Evolutionary conservation across 2,113 vertebrate species (phyloP), one percentile per base, ranked within the genome.

Genomic region (Tonatia bakeri): DNA sequence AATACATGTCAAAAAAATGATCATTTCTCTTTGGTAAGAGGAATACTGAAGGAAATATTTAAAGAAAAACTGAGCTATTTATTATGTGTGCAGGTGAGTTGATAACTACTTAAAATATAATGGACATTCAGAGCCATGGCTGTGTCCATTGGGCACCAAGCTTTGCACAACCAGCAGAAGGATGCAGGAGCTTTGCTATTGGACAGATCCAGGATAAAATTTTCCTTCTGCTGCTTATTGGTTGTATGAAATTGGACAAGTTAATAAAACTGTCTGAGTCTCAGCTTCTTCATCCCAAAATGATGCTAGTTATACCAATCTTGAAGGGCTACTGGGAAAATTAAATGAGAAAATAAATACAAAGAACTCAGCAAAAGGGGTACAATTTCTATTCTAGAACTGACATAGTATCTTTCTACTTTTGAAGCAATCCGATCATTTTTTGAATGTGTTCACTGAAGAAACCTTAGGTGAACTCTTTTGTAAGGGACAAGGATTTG

Each of bases 401-500:
- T 81, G 45, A 90, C 59, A 64, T 84, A 52, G 11, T 64, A 11
- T 86, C 70, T 81, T 92, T 85, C 43, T 94, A 6, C 45, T 85
- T 72, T 76, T 45, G 52, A 47, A 52, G 38, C 47, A 69, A 65
- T 56, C 69, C 59, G 43, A 91, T 96, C 87, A 76, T 64, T 36
- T 95, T 94, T 95, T 59, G 43, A 80, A 81, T 87, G 19, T 36
- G 22, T 81, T 33, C 17, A 67, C 26, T 77, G 59, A 91, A 90
- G 90, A 80, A 94, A 95, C 92, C 91, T 93, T 73, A 95, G 36
- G 26, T 69, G 77, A 92, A 80, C 65, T 15, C 82, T 91, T 94
- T 73, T 38, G 5, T 17, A 87, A 56, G 40, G n/a, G 5, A 26
- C 36, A 64, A 64, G 59, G 31, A 38, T 13, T 80, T 96, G 75